Base-by-base conservation (phyloP, 2,797 vertebrate genomes). In the Alosa sapidissima region DNA sequence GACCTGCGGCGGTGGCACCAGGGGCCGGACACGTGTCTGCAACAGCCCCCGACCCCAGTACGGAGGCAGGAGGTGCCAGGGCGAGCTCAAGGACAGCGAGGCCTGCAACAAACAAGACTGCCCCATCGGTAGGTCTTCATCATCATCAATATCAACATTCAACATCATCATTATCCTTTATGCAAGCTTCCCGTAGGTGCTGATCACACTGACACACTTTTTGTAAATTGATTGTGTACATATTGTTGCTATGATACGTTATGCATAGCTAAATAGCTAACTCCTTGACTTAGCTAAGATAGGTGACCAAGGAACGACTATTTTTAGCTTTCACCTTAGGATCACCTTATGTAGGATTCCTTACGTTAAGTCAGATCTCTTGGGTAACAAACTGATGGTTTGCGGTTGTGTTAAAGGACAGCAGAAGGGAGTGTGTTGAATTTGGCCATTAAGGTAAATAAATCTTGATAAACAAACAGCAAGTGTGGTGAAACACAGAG, bases 1-100 rank as follows among this genome's bases (percentile, higher is more conserved):
- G 72, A 97, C 97, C 62, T 99, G 98, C 49, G 97, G 96, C 0
- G 98, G 98, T 11, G 98, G 98, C 33, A 89, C 97, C 82, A 96
- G 95, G 72, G 96, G 96, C 86, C 94, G 98, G 2, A 95, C 94
- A 0, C 96, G 96, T 0, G 94, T 96, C 85, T 99, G 98, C 89
- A 98, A 99, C 91, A 99, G 97, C 84, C 98, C 98, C 0, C 93
- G 93, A 62, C 98, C 98, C 9, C 96, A 96, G 89, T 91, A 97
- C 0, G 97, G 97, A 0, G 98, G 98, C 58, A 97, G 96, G 87
- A 94, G 92, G 0, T 99, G 98, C 11, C 91, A 92, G 3, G 98
- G 98, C 9, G 96, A 98, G 13, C 89, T 92, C 65, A 93, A 81
- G 0, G 96, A 98, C 85, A 96, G 90, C 1, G 96, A 98, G 88